Conservation (phyloP, 2,797 vertebrate species). For the Enteromius paludinosus region DNA sequence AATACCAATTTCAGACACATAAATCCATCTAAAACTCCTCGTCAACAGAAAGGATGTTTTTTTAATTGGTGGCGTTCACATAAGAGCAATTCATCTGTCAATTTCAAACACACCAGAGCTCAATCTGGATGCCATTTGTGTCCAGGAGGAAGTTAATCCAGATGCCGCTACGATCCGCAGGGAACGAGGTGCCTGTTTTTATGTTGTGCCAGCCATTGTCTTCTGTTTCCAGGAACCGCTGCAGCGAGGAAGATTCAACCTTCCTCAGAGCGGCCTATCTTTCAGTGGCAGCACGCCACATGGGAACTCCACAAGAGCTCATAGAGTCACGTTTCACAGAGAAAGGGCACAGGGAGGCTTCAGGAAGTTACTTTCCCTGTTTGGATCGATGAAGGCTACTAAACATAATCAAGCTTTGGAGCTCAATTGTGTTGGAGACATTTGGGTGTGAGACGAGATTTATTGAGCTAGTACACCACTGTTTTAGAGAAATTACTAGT, state of each 20-base stretch:
- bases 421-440: constrained; percentile 44
- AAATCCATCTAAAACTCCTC: constrained; percentile 68
- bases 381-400: constrained; percentile 69
- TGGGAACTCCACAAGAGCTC: constrained; percentile 66
- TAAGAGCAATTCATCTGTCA: constrained; percentile 69
- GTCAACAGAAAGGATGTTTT: constrained; percentile 44
- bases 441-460: background rate
- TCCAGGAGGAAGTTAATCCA: constrained; percentile 79
- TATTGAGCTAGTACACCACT: background rate
- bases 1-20: constrained; percentile 46
- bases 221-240: constrained; percentile 74
- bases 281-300: constrained; percentile 72
- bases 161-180: constrained; percentile 69
- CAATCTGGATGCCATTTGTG: constrained; percentile 71
- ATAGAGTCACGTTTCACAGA: constrained; percentile 61
- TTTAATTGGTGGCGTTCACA: constrained; percentile 32
- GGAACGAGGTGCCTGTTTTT: constrained; percentile 70
- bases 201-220: constrained; percentile 84
- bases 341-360: constrained; percentile 55
- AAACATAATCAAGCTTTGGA: constrained; percentile 64
- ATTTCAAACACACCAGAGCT: constrained; percentile 69
- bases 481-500: background rate
- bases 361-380: constrained; percentile 67
- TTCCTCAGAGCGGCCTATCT: constrained; percentile 69
- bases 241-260: constrained; percentile 77